A percentile compares a stretch with the other conserved stretches of the same genome.
Conservation (phyloP, 2,113 vertebrate species). For the Phalacrocorax brasilianus region DNA sequence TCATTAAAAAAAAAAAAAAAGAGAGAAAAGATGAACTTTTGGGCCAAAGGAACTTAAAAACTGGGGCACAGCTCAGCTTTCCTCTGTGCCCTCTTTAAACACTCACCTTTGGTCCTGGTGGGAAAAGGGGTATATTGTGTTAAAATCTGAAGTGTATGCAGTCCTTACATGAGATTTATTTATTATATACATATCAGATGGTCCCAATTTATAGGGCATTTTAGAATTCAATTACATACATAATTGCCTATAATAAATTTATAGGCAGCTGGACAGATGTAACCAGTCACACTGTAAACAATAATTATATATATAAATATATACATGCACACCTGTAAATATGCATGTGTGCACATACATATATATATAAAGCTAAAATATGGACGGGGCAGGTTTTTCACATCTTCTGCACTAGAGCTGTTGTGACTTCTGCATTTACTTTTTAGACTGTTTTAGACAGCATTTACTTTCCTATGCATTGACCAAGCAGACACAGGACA, state of each 20-base stretch:
- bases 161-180: background rate
- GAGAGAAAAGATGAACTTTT: background rate
- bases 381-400: background rate
- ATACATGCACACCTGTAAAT: constrained; percentile 57
- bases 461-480: background rate
- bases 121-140: background rate
- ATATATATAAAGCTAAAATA: constrained; percentile 38
- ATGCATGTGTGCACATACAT: background rate
- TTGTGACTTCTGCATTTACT: background rate
- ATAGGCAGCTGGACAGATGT: constrained; percentile 61
- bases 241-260: constrained; percentile 71
- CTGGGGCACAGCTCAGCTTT: background rate
- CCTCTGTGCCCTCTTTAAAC: background rate
- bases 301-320: constrained; percentile 55
- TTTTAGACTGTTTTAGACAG: background rate
- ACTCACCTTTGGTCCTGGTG: background rate
- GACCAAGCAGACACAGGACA: background rate
- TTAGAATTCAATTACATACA: constrained; percentile 56
- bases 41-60: background rate
- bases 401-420: background rate
- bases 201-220: constrained; percentile 35
- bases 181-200: constrained; percentile 52
- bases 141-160: background rate
- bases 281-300: constrained; percentile 45
- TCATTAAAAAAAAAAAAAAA: background rate